Evolutionary conservation across 2,888 invertebrate species (phyloP).

Genomic region (Sepioteuthis lessoniana): DNA sequence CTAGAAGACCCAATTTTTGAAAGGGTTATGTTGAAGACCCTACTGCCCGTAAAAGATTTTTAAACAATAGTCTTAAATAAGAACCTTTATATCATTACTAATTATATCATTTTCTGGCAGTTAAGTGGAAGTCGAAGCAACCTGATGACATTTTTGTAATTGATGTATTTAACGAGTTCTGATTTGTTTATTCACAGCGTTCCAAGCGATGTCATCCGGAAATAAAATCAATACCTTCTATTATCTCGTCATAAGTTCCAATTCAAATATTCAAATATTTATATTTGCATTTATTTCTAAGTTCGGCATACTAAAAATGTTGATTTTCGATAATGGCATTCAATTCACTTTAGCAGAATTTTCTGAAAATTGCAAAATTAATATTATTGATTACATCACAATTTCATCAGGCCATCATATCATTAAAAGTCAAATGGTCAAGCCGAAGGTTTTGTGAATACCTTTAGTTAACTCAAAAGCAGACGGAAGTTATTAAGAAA

Average conservation of each 20-base stretch:
- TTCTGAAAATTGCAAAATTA: too few species aligned
- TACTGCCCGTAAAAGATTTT: background rate
- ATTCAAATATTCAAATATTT: background rate
- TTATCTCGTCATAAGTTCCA: background rate
- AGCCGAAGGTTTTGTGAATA: background rate
- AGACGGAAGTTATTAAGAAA: background rate
- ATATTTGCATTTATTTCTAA: background rate
- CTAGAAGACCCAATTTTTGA: too few species aligned
- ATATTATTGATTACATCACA: background rate
- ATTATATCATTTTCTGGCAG: background rate
- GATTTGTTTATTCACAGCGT: background rate
- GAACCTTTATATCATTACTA: background rate
- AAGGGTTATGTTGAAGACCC: background rate
- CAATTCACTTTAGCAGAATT: background rate
- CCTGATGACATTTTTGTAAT: background rate
- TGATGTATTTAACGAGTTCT: background rate
- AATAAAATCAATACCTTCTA: too few species aligned
- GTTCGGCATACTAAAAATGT: background rate
- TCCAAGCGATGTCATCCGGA: too few species aligned
- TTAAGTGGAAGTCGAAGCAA: background rate
- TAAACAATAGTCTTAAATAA: background rate
- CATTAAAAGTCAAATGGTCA: background rate
- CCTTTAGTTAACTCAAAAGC: background rate
- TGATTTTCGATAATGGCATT: background rate
- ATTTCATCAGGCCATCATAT: background rate